A percentile compares a stretch with the other conserved stretches of the same genome.
These are phyloP conservation scores for Cyclopterus lumpus DNA, from an alignment of 2,797 vertebrate species.

Conservation along the genomic window DNA sequence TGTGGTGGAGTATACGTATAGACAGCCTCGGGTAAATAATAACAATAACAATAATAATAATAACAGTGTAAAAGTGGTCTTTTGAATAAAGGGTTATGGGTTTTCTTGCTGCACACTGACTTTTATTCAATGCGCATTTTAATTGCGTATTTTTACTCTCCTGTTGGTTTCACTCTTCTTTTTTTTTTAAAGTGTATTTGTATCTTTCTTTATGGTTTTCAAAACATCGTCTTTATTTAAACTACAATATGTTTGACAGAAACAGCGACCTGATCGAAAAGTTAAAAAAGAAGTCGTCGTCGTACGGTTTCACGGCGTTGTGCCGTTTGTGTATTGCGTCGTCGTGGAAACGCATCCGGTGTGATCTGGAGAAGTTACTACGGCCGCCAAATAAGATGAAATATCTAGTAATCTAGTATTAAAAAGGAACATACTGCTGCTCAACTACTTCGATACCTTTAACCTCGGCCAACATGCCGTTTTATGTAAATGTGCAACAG, in stretches of 20 bases:
- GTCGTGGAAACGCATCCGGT: not conserved
- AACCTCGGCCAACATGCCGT: not conserved
- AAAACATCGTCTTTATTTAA: not conserved
- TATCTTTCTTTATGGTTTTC: not conserved
- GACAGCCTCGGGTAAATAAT: not conserved
- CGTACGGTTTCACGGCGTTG: not conserved
- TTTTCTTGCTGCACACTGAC: not conserved
- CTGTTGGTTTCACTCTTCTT: fast-evolving
- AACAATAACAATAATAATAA: no score
- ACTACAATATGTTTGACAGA: no score
- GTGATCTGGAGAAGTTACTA: not conserved
- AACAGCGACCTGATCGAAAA: no score
- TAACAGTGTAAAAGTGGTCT: not conserved
- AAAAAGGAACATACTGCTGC: not conserved
- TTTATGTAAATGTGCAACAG: not conserved
- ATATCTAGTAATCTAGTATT: not conserved
- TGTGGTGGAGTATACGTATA: no score
- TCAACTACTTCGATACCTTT: not conserved
- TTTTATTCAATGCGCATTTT: not conserved
- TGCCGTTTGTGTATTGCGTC: not conserved
- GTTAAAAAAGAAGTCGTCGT: not conserved
- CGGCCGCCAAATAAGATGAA: not conserved
- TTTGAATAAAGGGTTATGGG: not conserved
- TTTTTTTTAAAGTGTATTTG: not conserved
- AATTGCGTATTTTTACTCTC: not conserved